A percentile compares a stretch with the other conserved stretches of the same genome.
Evolutionary conservation across 2,888 invertebrate species (phyloP).

Genomic region (Diaprepes abbreviatus): DNA sequence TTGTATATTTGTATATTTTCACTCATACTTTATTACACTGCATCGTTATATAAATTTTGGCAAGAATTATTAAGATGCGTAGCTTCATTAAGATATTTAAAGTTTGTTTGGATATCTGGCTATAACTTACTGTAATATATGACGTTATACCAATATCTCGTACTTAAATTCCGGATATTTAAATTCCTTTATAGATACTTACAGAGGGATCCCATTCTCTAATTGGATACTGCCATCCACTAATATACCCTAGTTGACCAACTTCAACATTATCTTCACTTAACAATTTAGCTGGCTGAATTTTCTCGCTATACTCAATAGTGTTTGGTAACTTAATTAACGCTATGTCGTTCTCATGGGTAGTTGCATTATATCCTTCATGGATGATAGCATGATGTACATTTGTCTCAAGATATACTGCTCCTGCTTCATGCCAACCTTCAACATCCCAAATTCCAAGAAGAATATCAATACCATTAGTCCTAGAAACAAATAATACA

Average conservation of each 20-base stretch:
- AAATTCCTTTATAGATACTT: too few relatives aligned
- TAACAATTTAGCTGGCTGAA: constrained; percentile 19
- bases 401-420: background rate
- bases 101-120: too few relatives aligned
- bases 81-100: too few relatives aligned
- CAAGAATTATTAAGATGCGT: too few relatives aligned
- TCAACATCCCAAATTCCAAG: constrained; percentile 15
- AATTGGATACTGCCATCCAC: constrained; percentile 20
- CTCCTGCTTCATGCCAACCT: background rate
- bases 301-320: background rate
- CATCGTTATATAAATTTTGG: too few relatives aligned
- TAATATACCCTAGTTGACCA: constrained; percentile 9
- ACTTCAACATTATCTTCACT: background rate
- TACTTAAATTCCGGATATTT: too few relatives aligned
- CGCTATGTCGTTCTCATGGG: constrained; percentile 28
- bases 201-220: constrained; percentile 5
- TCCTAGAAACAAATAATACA: background rate
- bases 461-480: constrained; percentile 4
- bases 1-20: too few relatives aligned
- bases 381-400: background rate
- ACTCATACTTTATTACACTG: too few relatives aligned
- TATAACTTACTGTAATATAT: too few relatives aligned
- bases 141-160: too few relatives aligned
- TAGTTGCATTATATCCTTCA: constrained; percentile 26
- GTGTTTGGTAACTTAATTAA: constrained; percentile 9